These are phyloP conservation scores for Frankliniella fusca DNA, from an alignment of 2,888 invertebrate genomes.

Conservation along the genomic window DNA sequence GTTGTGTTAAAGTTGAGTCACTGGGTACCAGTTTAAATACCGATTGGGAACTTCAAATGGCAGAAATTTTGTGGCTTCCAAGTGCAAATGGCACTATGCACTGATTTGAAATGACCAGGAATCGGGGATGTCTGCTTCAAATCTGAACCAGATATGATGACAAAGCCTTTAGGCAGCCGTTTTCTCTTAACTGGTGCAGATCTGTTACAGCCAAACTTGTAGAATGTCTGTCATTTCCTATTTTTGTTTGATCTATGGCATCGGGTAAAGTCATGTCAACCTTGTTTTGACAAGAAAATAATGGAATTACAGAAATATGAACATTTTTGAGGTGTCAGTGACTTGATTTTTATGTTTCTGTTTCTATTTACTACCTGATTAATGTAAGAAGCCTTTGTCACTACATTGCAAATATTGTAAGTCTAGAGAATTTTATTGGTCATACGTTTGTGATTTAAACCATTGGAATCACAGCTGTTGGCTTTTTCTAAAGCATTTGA, in stretches of 20 bases:
- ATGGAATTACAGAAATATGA: background rate
- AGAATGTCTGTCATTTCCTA: no score
- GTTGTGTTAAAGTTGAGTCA: background rate
- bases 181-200: background rate
- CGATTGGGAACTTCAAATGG: background rate
- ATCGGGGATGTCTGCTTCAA: background rate
- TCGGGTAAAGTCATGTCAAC: background rate
- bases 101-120: background rate
- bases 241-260: background rate
- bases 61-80: background rate
- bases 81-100: background rate
- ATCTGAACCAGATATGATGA: background rate
- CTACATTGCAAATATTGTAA: slow-evolving; percentile 5
- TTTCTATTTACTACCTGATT: slow-evolving; percentile 21
- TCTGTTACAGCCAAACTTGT: background rate
- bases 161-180: no score
- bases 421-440: slow-evolving; percentile 10
- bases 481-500: slow-evolving; percentile 12
- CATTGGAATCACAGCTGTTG: background rate
- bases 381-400: background rate
- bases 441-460: background rate
- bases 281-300: no score
- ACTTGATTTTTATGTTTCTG: background rate
- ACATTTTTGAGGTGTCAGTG: background rate
- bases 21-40: background rate